Conservation (phyloP, 2,113 vertebrate species). For the Odobenus rosmarus region DNA sequence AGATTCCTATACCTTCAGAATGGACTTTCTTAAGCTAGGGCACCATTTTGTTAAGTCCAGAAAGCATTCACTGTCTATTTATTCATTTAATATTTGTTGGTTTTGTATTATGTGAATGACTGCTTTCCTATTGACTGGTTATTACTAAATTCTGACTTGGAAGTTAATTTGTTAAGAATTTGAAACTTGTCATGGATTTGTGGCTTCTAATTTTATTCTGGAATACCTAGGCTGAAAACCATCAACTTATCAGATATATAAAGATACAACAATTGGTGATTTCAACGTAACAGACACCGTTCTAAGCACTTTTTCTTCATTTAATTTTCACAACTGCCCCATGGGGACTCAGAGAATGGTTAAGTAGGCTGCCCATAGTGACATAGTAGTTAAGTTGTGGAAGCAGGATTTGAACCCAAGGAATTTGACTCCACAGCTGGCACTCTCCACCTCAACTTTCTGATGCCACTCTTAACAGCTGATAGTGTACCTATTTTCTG, state of each 20-base stretch:
- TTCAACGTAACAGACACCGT: neutral
- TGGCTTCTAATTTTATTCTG: neutral
- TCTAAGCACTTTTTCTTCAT: neutral
- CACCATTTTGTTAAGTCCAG: neutral
- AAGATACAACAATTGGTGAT: neutral
- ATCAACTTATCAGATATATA: neutral
- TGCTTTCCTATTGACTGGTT: neutral
- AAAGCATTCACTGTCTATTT: neutral
- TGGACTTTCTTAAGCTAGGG: neutral
- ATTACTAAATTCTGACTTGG: neutral
- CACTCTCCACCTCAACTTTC: neutral
- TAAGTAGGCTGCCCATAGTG: neutral
- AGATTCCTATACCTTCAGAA: neutral
- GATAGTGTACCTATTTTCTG: neutral
- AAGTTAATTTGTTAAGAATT: conserved; percentile 13
- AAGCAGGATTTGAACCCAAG: neutral
- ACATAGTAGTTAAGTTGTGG: neutral
- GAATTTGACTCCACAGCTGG: neutral
- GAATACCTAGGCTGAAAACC: neutral
- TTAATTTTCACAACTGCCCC: neutral
- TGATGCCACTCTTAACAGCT: neutral
- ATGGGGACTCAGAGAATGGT: neutral
- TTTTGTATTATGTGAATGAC: neutral
- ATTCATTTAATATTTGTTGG: neutral
- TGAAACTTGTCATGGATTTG: neutral